Conservation (phyloP, 2,797 vertebrate species). For the Bucorvus abyssinicus region DNA sequence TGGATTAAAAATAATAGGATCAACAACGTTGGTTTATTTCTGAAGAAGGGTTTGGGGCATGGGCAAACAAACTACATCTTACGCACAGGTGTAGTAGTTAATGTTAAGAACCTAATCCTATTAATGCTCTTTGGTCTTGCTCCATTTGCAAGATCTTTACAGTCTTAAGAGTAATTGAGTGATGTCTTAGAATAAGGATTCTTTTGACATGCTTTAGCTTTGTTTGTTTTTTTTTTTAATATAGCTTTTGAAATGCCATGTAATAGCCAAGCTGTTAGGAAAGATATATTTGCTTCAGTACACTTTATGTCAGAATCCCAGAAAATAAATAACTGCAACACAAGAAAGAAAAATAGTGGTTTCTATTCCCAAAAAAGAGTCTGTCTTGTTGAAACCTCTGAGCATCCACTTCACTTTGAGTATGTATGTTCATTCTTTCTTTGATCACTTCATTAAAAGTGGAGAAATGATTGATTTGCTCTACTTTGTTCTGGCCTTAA, state of each 20-base stretch:
- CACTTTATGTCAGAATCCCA: background rate
- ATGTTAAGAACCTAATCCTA: background rate
- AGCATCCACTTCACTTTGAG: background rate
- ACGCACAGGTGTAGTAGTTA: background rate
- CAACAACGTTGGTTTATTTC: background rate
- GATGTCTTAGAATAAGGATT: background rate
- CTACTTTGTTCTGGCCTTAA: background rate
- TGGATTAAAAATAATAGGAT: background rate
- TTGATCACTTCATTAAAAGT: constrained; percentile 29
- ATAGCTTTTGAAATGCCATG: background rate
- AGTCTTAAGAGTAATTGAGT: background rate
- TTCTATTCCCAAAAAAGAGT: background rate
- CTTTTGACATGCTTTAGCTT: background rate
- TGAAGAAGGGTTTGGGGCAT: background rate
- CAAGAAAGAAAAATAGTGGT: background rate
- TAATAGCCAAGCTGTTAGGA: background rate
- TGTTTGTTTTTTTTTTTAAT: background rate
- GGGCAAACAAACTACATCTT: background rate
- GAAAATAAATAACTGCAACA: background rate
- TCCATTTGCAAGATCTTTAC: background rate
- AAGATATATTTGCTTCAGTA: background rate
- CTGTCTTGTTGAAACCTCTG: background rate
- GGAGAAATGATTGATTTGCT: constrained; percentile 8
- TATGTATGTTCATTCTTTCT: background rate
- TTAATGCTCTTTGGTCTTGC: background rate